phyloP scores from a whole-genome alignment of 1,140 invertebrate species.

The Onthophagus taurus region DNA sequence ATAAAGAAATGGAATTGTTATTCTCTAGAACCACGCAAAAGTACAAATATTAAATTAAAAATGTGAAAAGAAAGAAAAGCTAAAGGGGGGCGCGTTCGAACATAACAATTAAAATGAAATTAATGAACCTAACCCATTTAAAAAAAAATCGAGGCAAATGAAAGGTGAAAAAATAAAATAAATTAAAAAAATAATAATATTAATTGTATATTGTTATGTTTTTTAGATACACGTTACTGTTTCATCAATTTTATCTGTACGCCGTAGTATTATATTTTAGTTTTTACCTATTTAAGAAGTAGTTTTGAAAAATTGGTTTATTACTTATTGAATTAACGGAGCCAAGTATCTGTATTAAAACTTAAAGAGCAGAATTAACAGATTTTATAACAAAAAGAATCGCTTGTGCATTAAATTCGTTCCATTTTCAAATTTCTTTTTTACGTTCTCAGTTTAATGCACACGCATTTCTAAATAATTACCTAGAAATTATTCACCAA shows the following conservation, averaged over 20 bases:
- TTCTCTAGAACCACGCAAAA: too few relatives aligned
- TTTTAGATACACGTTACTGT: conserved; percentile 11
- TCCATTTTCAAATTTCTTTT: neutral
- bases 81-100: conserved; percentile 2
- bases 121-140: neutral
- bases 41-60: too few relatives aligned
- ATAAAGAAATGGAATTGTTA: conserved; percentile 18
- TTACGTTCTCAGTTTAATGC: conserved; percentile 11
- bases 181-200: too few relatives aligned
- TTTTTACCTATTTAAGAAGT: conserved; percentile 7
- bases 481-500: conserved; percentile 5
- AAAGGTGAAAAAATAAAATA: too few relatives aligned
- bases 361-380: too few relatives aligned
- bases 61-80: conserved; percentile 5
- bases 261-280: conserved; percentile 11
- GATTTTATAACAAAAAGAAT: conserved; percentile 11
- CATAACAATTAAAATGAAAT: neutral
- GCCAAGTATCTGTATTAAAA: conserved; percentile 11
- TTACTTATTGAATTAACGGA: too few relatives aligned
- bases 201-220: conserved; percentile 14
- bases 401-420: conserved; percentile 11
- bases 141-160: too few relatives aligned
- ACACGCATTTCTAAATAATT: conserved; percentile 6
- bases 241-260: conserved; percentile 11
- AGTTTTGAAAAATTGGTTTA: conserved; percentile 7